A percentile compares a stretch with the other conserved stretches of the same genome.
Conservation (phyloP, 2,888 invertebrate genomes). For the Yponomeuta evonymella region DNA sequence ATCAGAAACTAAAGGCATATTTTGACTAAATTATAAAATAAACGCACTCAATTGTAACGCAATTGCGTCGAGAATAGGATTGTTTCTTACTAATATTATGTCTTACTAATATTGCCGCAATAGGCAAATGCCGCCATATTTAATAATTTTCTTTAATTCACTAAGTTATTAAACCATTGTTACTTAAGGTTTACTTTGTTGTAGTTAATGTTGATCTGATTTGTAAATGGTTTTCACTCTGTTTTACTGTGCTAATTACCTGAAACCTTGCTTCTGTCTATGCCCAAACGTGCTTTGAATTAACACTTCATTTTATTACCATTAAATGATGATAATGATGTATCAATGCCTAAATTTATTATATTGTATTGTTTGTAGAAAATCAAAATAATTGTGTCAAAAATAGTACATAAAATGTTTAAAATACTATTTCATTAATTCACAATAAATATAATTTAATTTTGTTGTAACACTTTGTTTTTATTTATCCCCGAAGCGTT, state of each 20-base stretch:
- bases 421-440: conserved; percentile 9
- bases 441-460: conserved; percentile 8
- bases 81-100: too few relatives aligned
- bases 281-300: background rate
- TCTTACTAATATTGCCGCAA: too few relatives aligned
- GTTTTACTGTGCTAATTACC: background rate
- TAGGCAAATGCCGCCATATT: too few relatives aligned
- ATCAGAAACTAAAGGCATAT: too few relatives aligned
- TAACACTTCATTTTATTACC: background rate
- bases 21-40: too few relatives aligned
- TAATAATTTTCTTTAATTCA: too few relatives aligned
- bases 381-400: conserved; percentile 3
- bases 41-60: too few relatives aligned
- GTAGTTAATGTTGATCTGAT: conserved; percentile 15
- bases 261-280: background rate
- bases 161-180: background rate
- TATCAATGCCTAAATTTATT: background rate
- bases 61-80: too few relatives aligned
- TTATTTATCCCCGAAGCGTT: conserved; percentile 1
- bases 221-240: background rate
- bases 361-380: conserved; percentile 3
- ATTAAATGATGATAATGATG: background rate
- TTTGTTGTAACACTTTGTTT: background rate
- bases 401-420: conserved; percentile 4
- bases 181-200: conserved; percentile 15